Evolutionary conservation across 2,888 invertebrate species (phyloP).

Genomic region (Iphiclides podalirius): DNA sequence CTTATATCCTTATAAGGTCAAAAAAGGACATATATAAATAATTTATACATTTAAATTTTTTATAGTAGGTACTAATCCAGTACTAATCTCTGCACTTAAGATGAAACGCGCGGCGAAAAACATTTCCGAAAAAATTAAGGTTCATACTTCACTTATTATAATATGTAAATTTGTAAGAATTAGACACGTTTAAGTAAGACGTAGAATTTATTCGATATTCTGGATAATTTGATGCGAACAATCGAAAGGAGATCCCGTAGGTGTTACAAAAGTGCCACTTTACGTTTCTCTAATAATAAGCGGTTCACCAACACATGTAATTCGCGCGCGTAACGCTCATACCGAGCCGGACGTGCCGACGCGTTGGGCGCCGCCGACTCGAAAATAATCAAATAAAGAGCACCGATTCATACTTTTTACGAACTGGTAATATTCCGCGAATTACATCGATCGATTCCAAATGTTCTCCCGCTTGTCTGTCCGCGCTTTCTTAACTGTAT

Average conservation of each 20-base stretch:
- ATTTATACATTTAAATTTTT: no score
- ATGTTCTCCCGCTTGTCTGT: background rate
- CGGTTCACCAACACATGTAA: background rate
- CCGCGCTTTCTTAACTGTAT: no score
- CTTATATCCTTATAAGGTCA: no score
- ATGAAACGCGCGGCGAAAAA: no score
- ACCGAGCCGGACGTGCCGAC: background rate
- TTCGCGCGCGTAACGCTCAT: background rate
- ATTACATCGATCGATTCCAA: background rate
- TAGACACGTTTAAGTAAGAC: no score
- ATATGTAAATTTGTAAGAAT: no score
- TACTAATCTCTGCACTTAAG: no score
- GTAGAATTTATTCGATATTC: background rate
- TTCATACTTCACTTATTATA: no score
- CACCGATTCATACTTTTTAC: constrained; percentile 16
- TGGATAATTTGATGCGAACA: background rate
- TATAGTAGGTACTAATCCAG: no score
- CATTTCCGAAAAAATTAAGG: no score
- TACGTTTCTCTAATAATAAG: constrained; percentile 12
- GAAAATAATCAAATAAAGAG: constrained; percentile 14
- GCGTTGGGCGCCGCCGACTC: constrained; percentile 1
- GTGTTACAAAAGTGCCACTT: constrained; percentile 9
- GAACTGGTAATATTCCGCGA: background rate
- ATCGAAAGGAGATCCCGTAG: background rate
- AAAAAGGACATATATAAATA: no score